Evolutionary conservation across 1,140 invertebrate genomes (phyloP).

Genomic region (Leptopilina clavipes): DNA sequence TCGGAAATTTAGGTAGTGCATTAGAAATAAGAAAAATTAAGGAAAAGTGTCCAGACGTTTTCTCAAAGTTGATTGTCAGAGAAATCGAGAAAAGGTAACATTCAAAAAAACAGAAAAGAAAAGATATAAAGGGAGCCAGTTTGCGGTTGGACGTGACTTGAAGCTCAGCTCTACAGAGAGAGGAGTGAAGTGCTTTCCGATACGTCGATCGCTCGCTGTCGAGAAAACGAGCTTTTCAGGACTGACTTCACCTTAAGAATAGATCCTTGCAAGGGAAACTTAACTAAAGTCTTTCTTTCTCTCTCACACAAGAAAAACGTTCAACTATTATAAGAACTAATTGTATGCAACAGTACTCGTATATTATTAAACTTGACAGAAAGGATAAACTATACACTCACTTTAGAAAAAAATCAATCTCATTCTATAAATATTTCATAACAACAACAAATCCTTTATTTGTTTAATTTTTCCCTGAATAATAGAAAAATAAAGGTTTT

Average conservation of each 20-base stretch:
- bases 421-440: too few species aligned
- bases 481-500: too few species aligned
- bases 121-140: slow-evolving; percentile 18
- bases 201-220: slow-evolving; percentile 47
- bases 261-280: slow-evolving; percentile 4
- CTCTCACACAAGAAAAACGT: too few species aligned
- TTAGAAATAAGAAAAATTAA: neutral
- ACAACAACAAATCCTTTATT: too few species aligned
- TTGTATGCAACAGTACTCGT: too few species aligned
- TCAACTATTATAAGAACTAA: too few species aligned
- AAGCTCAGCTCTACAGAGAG: slow-evolving; percentile 23
- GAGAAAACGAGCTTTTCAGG: slow-evolving; percentile 49
- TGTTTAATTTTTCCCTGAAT: too few species aligned
- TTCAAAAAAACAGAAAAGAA: neutral
- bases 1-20: too few species aligned
- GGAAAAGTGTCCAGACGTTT: slow-evolving; percentile 1
- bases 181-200: slow-evolving; percentile 52
- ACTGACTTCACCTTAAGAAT: slow-evolving; percentile 29
- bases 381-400: too few species aligned
- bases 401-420: too few species aligned
- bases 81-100: slow-evolving; percentile 13
- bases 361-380: too few species aligned
- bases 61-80: slow-evolving; percentile 9
- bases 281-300: slow-evolving; percentile 11
- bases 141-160: slow-evolving; percentile 24